Conservation (phyloP, 2,797 vertebrate genomes). For the Nothura maculosa region DNA sequence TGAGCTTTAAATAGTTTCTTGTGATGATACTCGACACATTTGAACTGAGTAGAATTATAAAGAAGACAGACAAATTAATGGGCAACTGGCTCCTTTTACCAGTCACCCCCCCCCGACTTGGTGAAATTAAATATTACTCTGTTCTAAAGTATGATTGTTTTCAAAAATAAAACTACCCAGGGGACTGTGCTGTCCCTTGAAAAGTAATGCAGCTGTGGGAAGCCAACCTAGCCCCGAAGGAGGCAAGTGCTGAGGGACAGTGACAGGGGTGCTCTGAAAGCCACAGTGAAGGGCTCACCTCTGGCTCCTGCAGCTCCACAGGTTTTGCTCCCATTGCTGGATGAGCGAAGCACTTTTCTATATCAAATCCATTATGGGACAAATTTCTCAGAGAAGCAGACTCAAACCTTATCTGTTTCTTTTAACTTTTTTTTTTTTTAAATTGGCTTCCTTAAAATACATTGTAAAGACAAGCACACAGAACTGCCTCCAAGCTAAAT, state of each 20-base stretch:
- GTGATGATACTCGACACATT: neutral
- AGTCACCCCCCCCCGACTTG: too few species aligned
- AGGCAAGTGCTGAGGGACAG: neutral
- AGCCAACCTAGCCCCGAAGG: neutral
- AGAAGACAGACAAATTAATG: neutral
- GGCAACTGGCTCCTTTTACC: neutral
- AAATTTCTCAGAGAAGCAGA: neutral
- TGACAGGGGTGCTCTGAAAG: neutral
- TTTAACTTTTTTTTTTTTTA: neutral
- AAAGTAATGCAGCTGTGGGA: neutral
- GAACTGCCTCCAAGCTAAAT: neutral
- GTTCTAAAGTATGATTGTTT: neutral
- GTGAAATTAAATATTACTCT: constrained; percentile 1
- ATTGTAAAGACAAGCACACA: neutral
- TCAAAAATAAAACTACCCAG: neutral
- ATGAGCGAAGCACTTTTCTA: neutral
- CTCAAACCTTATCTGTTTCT: neutral
- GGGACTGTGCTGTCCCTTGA: neutral
- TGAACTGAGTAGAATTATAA: neutral
- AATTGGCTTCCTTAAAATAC: neutral
- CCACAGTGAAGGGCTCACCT: neutral
- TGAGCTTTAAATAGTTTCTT: neutral
- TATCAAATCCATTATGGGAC: neutral
- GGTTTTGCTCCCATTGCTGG: neutral
- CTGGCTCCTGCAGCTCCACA: neutral